Percentiles rank a stretch among this genome's conserved stretches.
Evolutionary conservation across 2,888 invertebrate genomes (phyloP).

Genomic region (Parnassius smintheus): DNA sequence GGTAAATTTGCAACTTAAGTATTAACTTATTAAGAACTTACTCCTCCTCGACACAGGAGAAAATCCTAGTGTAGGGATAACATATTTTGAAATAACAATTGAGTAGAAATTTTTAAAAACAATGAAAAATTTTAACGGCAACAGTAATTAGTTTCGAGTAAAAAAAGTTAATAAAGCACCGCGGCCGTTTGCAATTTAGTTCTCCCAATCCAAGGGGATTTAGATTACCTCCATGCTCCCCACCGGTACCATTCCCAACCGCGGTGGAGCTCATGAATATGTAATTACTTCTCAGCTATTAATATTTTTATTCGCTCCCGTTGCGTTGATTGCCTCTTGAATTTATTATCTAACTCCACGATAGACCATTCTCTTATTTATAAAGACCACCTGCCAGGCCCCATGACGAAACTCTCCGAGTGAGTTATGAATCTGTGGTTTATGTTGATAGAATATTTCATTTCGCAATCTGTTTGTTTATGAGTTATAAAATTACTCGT

Average conservation of each 20-base stretch:
- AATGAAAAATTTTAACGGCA: neutral
- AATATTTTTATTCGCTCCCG: conserved; percentile 78
- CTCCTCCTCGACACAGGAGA: no score
- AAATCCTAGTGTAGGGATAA: no score
- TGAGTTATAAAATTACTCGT: conserved; percentile 50
- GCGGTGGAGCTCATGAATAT: conserved; percentile 73
- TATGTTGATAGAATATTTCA: conserved; percentile 79
- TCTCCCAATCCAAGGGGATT: conserved; percentile 53
- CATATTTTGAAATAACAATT: no score
- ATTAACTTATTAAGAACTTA: no score
- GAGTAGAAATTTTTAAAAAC: no score
- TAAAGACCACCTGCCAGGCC: conserved; percentile 78
- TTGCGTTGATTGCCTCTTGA: conserved; percentile 81
- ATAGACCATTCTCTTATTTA: conserved; percentile 79
- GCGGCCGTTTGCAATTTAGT: conserved; percentile 29
- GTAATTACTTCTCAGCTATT: conserved; percentile 79
- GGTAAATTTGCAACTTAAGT: no score
- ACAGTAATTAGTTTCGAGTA: conserved; percentile 9
- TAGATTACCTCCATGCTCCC: conserved; percentile 50
- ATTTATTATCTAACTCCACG: conserved; percentile 76
- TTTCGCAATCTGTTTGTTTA: conserved; percentile 58
- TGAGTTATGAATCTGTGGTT: conserved; percentile 73
- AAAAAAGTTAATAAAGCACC: conserved; percentile 8
- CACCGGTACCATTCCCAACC: conserved; percentile 31
- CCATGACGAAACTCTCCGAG: conserved; percentile 61